Conservation (phyloP, 1,140 invertebrate species). For the Medauroidea extradentata region DNA sequence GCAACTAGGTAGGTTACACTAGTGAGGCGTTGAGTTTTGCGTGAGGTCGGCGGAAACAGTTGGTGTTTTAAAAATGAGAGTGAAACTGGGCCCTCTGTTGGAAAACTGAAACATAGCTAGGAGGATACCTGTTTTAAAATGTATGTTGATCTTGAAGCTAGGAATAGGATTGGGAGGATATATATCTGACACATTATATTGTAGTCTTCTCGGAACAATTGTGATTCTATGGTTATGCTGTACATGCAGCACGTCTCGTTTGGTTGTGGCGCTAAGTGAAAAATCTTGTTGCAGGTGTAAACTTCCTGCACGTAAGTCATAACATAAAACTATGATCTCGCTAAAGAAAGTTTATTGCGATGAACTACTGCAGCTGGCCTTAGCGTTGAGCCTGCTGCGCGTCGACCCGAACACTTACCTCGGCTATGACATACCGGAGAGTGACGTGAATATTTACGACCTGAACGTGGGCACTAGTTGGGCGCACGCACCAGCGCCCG, state of each 20-base stretch:
- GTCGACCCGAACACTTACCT: slow-evolving; percentile 66
- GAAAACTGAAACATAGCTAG: too few species aligned
- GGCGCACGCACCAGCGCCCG: slow-evolving; percentile 46
- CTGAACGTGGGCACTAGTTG: slow-evolving; percentile 24
- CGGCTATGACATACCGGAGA: slow-evolving; percentile 52
- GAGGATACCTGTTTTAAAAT: too few species aligned
- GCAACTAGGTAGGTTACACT: too few species aligned
- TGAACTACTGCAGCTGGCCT: slow-evolving; percentile 70
- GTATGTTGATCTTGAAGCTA: too few species aligned
- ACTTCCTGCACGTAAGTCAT: background rate
- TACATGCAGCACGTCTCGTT: background rate
- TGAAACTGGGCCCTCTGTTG: too few species aligned
- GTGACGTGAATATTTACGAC: slow-evolving; percentile 37
- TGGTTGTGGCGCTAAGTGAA: background rate
- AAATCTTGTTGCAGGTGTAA: background rate
- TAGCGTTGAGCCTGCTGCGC: slow-evolving; percentile 70
- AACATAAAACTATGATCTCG: slow-evolving; percentile 52
- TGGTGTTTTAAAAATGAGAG: too few species aligned
- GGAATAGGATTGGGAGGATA: too few species aligned
- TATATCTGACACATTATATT: too few species aligned
- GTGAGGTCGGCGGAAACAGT: too few species aligned
- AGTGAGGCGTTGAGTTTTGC: too few species aligned
- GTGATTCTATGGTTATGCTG: too few species aligned
- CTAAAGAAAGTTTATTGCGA: slow-evolving; percentile 72
- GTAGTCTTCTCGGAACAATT: too few species aligned